Conservation (phyloP, 2,113 vertebrate species). For the Baryphthengus martii region DNA sequence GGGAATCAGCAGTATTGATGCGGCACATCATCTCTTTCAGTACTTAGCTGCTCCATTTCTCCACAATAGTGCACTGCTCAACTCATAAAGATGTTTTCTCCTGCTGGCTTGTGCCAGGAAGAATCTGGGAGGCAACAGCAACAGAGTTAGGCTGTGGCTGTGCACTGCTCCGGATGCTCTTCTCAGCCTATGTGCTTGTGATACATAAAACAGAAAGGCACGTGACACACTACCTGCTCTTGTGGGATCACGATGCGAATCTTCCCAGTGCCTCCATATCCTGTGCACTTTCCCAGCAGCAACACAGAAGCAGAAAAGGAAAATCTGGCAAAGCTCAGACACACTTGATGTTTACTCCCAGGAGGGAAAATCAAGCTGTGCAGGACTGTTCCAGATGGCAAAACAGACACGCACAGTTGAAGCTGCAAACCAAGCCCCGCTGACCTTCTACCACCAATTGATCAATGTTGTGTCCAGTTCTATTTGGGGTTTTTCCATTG, state of each 20-base stretch:
- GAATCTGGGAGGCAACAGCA: not conserved
- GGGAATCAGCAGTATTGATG: not conserved
- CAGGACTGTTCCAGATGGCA: not conserved
- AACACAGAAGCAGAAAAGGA: not conserved
- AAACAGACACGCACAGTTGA: not conserved
- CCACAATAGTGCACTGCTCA: not conserved
- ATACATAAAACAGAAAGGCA: accelerated
- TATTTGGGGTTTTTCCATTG: not conserved
- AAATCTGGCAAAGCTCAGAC: not conserved
- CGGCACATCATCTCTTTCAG: not conserved
- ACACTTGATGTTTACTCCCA: not conserved
- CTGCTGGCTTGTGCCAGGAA: not conserved
- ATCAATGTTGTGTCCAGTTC: not conserved
- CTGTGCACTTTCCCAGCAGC: not conserved
- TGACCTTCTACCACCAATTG: not conserved
- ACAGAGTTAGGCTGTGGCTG: not conserved
- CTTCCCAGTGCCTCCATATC: not conserved
- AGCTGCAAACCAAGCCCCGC: not conserved
- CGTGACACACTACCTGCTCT: not conserved
- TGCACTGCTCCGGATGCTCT: not conserved
- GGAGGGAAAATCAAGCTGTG: not conserved
- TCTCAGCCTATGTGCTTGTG: not conserved
- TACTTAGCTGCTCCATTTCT: not conserved
- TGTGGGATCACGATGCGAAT: not conserved
- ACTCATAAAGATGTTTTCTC: not conserved